phyloP scores from a whole-genome alignment of 2,113 vertebrate species.

The Hepsetus odoe region DNA sequence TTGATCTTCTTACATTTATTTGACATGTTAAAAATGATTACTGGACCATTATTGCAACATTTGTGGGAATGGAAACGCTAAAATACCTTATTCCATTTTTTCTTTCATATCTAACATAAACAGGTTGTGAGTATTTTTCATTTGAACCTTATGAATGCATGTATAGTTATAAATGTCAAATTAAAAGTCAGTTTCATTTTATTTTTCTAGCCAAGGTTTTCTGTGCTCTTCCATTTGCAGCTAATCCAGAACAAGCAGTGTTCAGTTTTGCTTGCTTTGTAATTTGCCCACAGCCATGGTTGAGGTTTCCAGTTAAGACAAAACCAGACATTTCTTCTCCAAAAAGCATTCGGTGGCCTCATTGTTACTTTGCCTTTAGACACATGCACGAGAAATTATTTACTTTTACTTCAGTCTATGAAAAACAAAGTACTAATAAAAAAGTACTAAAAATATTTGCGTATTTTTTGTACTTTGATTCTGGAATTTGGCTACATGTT shows the following conservation, averaged over 20 bases:
- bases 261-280: neutral
- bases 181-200: neutral
- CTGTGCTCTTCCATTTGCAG: neutral
- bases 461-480: neutral
- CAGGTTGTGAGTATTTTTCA: too few relatives aligned
- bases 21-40: too few relatives aligned
- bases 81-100: too few relatives aligned
- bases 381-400: neutral
- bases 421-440: too few relatives aligned
- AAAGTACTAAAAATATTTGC: too few relatives aligned
- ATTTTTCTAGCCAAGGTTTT: neutral
- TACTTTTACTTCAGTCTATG: neutral
- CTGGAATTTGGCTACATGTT: neutral
- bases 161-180: neutral
- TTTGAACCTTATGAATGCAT: neutral
- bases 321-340: neutral
- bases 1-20: too few relatives aligned
- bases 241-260: neutral
- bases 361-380: neutral
- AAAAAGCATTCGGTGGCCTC: neutral
- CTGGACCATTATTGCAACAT: too few relatives aligned
- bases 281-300: neutral
- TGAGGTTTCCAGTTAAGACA: neutral
- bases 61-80: too few relatives aligned
- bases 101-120: too few relatives aligned